Conservation (phyloP, 1,140 invertebrate genomes). For the Homalodisca vitripennis region DNA sequence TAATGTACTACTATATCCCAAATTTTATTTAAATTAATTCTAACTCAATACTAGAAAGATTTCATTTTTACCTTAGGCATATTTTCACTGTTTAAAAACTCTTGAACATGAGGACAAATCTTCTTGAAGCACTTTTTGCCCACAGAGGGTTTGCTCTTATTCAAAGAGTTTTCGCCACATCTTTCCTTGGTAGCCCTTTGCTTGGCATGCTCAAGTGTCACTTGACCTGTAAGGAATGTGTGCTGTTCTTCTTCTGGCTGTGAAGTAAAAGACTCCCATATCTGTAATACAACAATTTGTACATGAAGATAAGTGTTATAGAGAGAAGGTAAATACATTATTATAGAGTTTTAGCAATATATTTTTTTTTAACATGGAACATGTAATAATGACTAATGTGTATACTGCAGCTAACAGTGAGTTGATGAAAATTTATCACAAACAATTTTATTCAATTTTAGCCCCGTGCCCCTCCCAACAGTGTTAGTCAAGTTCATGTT, state of each 20-base stretch:
- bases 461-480: no score
- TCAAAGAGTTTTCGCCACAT: background rate
- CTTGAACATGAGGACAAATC: slow-evolving; percentile 5
- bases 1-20: no score
- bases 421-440: no score
- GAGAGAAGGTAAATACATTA: background rate
- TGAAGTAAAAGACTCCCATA: slow-evolving; percentile 4
- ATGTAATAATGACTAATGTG: background rate
- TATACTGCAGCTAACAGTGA: no score
- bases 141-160: background rate
- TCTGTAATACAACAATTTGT: background rate
- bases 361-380: background rate
- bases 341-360: background rate
- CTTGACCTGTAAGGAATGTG: background rate
- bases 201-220: background rate
- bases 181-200: background rate
- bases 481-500: no score
- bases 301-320: background rate
- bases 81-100: slow-evolving; percentile 7
- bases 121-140: slow-evolving; percentile 15
- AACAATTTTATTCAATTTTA: no score
- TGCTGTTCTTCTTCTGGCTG: slow-evolving; percentile 21
- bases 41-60: no score
- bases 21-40: no score
- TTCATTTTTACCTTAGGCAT: background rate